Evolutionary conservation across 2,888 invertebrate species (phyloP).

Genomic region (Antheraea yamamai): DNA sequence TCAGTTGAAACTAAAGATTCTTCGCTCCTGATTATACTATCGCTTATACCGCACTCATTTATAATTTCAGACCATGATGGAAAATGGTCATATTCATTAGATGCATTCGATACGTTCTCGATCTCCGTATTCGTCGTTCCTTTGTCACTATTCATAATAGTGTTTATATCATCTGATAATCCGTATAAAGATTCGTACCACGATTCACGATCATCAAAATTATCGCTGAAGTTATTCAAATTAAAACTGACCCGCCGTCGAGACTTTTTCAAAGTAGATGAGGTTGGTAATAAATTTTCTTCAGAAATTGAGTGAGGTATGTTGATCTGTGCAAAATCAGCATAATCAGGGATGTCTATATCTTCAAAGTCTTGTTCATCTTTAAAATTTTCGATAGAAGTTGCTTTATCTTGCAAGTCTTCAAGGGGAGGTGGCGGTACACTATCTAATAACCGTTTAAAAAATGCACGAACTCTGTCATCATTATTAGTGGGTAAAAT

Average conservation of each 20-base stretch:
- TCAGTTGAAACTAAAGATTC: slow-evolving; percentile 46
- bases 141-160: slow-evolving; percentile 25
- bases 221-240: slow-evolving; percentile 41
- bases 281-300: slow-evolving; percentile 39
- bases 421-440: slow-evolving; percentile 66
- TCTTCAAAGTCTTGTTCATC: slow-evolving; percentile 47
- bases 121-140: slow-evolving; percentile 27
- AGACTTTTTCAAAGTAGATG: slow-evolving; percentile 62
- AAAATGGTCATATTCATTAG: slow-evolving; percentile 30
- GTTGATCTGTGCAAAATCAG: slow-evolving; percentile 60
- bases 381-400: slow-evolving; percentile 30
- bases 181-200: slow-evolving; percentile 74
- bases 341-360: slow-evolving; percentile 60
- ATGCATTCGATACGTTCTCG: slow-evolving; percentile 25
- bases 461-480: slow-evolving; percentile 57
- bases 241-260: slow-evolving; percentile 55
- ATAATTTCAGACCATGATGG: slow-evolving; percentile 67
- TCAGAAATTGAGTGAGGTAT: slow-evolving; percentile 41
- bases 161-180: slow-evolving; percentile 54
- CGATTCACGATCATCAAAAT: slow-evolving; percentile 49
- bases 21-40: slow-evolving; percentile 45
- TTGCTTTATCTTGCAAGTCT: slow-evolving; percentile 34
- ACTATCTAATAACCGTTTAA: slow-evolving; percentile 58
- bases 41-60: slow-evolving; percentile 50
- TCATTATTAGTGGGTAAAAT: slow-evolving; percentile 40